Conservation (phyloP, 2,888 invertebrate species). For the Volucella zonaria region DNA sequence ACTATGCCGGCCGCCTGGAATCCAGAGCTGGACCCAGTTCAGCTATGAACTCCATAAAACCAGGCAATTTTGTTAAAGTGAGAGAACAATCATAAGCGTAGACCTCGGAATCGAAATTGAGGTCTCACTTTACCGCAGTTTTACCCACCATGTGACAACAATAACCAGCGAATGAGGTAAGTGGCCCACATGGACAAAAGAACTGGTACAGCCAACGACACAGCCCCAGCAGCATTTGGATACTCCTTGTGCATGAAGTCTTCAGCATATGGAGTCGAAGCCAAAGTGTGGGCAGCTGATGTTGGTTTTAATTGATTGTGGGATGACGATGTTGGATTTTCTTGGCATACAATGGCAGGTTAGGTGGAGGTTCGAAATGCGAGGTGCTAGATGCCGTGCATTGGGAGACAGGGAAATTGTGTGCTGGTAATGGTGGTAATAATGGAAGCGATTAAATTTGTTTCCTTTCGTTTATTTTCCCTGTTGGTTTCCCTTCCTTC, state of each 20-base stretch:
- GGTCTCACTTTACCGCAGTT: constrained; percentile 62
- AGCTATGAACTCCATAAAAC: constrained; percentile 18
- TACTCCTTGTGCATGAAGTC: constrained; percentile 28
- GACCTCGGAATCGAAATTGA: constrained; percentile 51
- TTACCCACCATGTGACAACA: constrained; percentile 60
- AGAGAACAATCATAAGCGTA: constrained; percentile 62
- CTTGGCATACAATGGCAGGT: neutral
- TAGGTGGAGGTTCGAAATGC: neutral
- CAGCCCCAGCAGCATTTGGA: neutral
- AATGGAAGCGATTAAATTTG: constrained; percentile 61
- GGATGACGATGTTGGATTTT: constrained; percentile 54
- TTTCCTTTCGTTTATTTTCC: constrained; percentile 35
- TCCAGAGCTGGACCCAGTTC: neutral
- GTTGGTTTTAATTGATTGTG: constrained; percentile 72
- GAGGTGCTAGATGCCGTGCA: neutral
- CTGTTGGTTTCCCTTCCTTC: neutral
- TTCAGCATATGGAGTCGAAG: constrained; percentile 31
- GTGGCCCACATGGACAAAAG: constrained; percentile 52
- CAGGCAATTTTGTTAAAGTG: constrained; percentile 55
- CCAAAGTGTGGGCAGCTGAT: constrained; percentile 69
- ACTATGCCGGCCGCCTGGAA: neutral
- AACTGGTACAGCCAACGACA: constrained; percentile 30
- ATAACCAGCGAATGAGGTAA: constrained; percentile 61
- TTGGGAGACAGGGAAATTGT: neutral
- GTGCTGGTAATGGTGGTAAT: constrained; percentile 40